Evolutionary conservation across 2,113 vertebrate species (phyloP).

Genomic region (Cheirogaleus medius): DNA sequence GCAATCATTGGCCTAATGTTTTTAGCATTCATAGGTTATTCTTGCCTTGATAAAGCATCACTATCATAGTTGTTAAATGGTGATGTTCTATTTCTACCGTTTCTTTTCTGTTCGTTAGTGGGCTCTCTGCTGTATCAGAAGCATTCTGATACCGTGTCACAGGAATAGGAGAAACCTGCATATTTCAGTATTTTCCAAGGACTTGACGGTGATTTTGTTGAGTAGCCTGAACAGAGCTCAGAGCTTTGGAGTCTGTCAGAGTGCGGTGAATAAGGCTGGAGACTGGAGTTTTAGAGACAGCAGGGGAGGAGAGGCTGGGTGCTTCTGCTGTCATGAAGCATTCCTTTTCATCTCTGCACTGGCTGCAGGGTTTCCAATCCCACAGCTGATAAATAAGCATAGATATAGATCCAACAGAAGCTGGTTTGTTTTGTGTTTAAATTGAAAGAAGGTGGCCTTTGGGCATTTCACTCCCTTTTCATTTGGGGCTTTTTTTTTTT

Average conservation of each 20-base stretch:
- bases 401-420: neutral
- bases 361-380: neutral
- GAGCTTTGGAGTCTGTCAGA: neutral
- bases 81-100: rapidly evolving
- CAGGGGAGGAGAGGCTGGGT: neutral
- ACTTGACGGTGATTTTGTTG: neutral
- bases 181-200: neutral
- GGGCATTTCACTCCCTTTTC: neutral
- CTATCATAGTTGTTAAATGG: neutral
- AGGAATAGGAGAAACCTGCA: neutral
- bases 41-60: neutral
- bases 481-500: neutral
- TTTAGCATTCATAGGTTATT: neutral
- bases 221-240: neutral
- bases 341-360: neutral
- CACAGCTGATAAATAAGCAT: neutral
- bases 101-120: neutral
- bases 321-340: neutral
- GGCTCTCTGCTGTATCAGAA: neutral
- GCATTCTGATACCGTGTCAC: neutral
- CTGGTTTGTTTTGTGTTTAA: neutral
- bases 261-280: neutral
- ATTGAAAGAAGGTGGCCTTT: neutral
- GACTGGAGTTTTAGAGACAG: neutral
- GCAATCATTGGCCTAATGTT: neutral